A percentile compares a stretch with the other conserved stretches of the same genome.
Evolutionary conservation across 2,888 invertebrate species (phyloP).

Genomic region (Archips xylosteana): DNA sequence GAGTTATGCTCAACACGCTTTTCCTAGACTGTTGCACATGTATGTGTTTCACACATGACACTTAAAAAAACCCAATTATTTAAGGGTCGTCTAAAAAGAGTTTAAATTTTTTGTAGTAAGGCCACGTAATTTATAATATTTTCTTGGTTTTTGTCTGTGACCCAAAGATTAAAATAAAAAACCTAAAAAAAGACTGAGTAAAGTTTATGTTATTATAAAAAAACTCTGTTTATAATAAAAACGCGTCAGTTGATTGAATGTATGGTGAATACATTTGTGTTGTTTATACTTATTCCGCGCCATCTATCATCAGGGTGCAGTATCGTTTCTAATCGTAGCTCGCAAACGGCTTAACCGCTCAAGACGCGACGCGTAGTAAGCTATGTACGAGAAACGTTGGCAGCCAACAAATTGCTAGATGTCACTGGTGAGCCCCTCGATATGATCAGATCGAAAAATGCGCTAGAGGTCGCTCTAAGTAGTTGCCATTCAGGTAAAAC

Average conservation of each 20-base stretch:
- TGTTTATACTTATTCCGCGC: neutral
- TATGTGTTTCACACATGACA: too few relatives aligned
- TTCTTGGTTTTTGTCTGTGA: too few relatives aligned
- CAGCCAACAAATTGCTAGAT: neutral
- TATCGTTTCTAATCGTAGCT: neutral
- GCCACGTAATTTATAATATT: too few relatives aligned
- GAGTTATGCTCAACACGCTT: neutral
- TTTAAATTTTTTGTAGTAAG: too few relatives aligned
- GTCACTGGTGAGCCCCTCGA: neutral
- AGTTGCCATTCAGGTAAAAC: neutral
- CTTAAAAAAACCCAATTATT: too few relatives aligned
- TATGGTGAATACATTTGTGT: neutral
- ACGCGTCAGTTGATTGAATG: neutral
- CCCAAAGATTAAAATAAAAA: neutral
- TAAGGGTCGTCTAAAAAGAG: too few relatives aligned
- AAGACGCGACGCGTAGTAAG: neutral
- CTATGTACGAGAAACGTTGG: neutral
- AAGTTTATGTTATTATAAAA: too few relatives aligned
- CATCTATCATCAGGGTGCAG: neutral
- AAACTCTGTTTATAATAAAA: too few relatives aligned
- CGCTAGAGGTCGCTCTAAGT: neutral
- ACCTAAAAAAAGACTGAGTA: neutral
- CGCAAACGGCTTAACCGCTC: neutral
- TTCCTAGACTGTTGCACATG: neutral
- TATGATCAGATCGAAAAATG: neutral